These are phyloP conservation scores for Horisme vitalbata DNA, from an alignment of 2,888 invertebrate genomes.

Conservation along the genomic window DNA sequence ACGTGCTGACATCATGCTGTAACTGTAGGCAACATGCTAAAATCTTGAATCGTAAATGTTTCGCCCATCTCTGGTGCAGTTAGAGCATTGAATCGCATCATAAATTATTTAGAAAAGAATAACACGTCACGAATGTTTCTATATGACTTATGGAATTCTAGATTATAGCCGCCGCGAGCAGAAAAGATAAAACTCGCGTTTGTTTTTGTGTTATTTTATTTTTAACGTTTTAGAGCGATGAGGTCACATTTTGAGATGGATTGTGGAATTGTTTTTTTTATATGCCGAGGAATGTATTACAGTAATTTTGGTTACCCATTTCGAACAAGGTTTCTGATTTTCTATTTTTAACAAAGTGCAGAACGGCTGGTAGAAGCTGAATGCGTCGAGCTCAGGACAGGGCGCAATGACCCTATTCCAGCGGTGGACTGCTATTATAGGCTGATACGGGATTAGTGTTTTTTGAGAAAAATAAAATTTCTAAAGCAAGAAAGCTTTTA, in stretches of 20 bases:
- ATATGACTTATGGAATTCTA: conserved; percentile 27
- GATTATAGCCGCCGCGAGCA: conserved; percentile 15
- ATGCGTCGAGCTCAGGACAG: too few species aligned
- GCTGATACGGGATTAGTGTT: too few species aligned
- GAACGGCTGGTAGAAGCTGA: too few species aligned
- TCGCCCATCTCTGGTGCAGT: conserved; percentile 5
- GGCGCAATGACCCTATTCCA: too few species aligned
- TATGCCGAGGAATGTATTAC: too few species aligned
- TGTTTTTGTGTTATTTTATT: conserved; percentile 9
- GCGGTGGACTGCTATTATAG: too few species aligned
- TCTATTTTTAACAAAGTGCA: too few species aligned
- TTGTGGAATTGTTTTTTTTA: not conserved
- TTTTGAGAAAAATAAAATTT: too few species aligned
- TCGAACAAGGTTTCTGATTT: too few species aligned
- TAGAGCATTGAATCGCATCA: conserved; percentile 21
- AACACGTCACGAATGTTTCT: conserved; percentile 28
- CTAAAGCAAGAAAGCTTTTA: too few species aligned
- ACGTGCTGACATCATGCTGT: too few species aligned
- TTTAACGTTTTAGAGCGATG: not conserved
- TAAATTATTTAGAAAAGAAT: conserved; percentile 29
- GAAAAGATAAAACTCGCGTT: conserved; percentile 1
- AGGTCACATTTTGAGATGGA: not conserved
- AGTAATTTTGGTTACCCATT: too few species aligned
- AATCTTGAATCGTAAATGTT: conserved; percentile 1
- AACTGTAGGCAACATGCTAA: not conserved